phyloP scores from a whole-genome alignment of 2,113 vertebrate genomes.

The Syngnathus floridae region DNA sequence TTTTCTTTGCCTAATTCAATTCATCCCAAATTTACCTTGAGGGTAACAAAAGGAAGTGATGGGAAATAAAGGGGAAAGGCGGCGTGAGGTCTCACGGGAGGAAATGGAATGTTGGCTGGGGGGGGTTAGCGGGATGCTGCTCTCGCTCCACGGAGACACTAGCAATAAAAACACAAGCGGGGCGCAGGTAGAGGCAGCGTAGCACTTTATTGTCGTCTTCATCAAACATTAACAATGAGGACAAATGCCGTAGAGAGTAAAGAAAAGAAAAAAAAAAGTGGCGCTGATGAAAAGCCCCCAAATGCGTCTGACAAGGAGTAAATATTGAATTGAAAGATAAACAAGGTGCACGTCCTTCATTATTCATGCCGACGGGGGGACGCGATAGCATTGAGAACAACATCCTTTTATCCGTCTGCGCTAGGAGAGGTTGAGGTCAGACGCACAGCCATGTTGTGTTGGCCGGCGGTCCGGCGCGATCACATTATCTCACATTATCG shows the following conservation, averaged over 20 bases:
- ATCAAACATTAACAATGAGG: slow-evolving; percentile 63
- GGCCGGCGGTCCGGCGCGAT: slow-evolving; percentile 14
- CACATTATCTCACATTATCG: slow-evolving; percentile 28
- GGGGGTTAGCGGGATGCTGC: neutral
- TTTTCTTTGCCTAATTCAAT: slow-evolving; percentile 13
- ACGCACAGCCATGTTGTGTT: slow-evolving; percentile 9
- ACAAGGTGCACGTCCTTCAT: slow-evolving; percentile 64
- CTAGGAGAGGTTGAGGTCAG: slow-evolving; percentile 20
- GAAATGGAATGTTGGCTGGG: neutral
- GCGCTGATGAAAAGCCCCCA: slow-evolving; percentile 67
- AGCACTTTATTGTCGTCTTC: slow-evolving; percentile 44
- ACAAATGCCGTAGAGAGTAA: slow-evolving; percentile 46
- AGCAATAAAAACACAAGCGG: slow-evolving; percentile 35
- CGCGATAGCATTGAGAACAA: slow-evolving; percentile 36
- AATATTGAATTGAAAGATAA: slow-evolving; percentile 73
- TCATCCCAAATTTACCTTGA: slow-evolving; percentile 13
- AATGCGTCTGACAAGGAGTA: slow-evolving; percentile 72
- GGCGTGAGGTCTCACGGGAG: neutral
- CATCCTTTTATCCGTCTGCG: slow-evolving; percentile 39
- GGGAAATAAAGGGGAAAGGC: neutral
- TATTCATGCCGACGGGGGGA: slow-evolving; percentile 55
- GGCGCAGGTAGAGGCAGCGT: slow-evolving; percentile 35
- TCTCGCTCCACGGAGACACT: slow-evolving; percentile 22
- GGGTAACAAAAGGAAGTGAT: slow-evolving; percentile 13
- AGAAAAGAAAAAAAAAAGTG: slow-evolving; percentile 2